Percentiles rank a stretch among this genome's conserved stretches.
Evolutionary conservation across 2,888 invertebrate species (phyloP).

Genomic region (Sthenelais limicola): DNA sequence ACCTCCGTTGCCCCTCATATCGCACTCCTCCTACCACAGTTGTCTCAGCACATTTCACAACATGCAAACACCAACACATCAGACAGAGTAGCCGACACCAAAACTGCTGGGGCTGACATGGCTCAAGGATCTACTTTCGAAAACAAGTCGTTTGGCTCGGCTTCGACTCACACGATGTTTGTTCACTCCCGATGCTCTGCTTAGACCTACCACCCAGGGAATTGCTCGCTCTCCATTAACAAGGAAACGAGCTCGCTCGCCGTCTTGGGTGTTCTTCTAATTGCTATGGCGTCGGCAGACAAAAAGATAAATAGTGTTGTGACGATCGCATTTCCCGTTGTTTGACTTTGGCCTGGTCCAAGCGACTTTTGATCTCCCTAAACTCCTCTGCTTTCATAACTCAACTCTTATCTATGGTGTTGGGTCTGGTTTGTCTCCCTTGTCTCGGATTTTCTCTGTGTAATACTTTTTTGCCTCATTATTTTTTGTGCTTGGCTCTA

Average conservation of each 20-base stretch:
- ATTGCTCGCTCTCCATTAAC: slow-evolving; percentile 22
- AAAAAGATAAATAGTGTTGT: slow-evolving; percentile 26
- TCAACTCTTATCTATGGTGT: neutral
- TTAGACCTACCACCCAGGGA: neutral
- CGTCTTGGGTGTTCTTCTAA: slow-evolving; percentile 29
- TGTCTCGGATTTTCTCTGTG: no score
- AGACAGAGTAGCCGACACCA: slow-evolving; percentile 18
- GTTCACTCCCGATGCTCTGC: neutral
- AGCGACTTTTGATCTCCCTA: neutral
- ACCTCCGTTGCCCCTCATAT: slow-evolving; percentile 8
- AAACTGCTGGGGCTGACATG: slow-evolving; percentile 31
- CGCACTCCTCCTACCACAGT: slow-evolving; percentile 8
- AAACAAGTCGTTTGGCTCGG: slow-evolving; percentile 28
- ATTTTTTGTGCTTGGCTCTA: no score
- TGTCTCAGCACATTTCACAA: slow-evolving; percentile 27
- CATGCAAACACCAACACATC: slow-evolving; percentile 33
- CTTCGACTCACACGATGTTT: slow-evolving; percentile 4
- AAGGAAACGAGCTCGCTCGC: neutral
- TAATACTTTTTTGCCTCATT: no score
- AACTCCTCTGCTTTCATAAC: neutral
- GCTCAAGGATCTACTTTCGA: slow-evolving; percentile 9
- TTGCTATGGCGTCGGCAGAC: slow-evolving; percentile 7
- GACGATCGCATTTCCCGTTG: slow-evolving; percentile 26
- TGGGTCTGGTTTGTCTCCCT: no score
- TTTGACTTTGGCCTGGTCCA: neutral